Base-by-base conservation (phyloP, 2,888 invertebrate genomes). In the Morinoia aosen region DNA sequence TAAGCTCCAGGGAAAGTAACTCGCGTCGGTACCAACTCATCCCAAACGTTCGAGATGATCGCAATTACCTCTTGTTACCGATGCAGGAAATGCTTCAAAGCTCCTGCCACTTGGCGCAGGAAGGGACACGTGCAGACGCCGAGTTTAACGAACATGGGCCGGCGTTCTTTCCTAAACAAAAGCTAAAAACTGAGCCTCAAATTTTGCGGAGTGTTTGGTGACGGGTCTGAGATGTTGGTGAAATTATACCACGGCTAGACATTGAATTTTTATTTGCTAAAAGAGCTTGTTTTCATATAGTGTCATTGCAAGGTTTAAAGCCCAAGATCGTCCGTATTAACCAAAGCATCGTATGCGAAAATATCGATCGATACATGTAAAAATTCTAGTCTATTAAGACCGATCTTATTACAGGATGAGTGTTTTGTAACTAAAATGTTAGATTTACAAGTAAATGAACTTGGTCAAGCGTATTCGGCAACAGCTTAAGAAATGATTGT, bases 31-130 rank as follows among this genome's bases (percentile, higher is more conserved):
- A 33, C 25, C 76, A 76, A 14, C 76, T 76, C 76, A 76, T 76
- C 76, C 76, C 25, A 33, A 10, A 76, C 19, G 48, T 5, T 48
- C 48, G 25, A 76, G 25, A 16, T 10, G 76, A 76, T 8, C 76
- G 76, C 76, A 76, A 76, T 76, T 76, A 76, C 76, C 76, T 76
- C 76, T 76, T 76, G 76, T 76, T 76, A 76, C 76, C 33, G 25
- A 76, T 76, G 33, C 76, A 76, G 76, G 76, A 76, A 33, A 10
- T 76, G 76, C 61, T 16, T 61, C 25, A 16, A 76, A 76, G 33
- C 76, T 25, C 76, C 76, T 76, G 33, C 76, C 25, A 33, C 76
- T 25, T 76, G 2, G 76, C 19, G 33, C 25, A 76, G 76, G 76
- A 76, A 76, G 76, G 7, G 76, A 76, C 16, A 76, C 76, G 25